Evolutionary conservation across 2,113 vertebrate genomes (phyloP).

Genomic region (Tetrax tetrax): DNA sequence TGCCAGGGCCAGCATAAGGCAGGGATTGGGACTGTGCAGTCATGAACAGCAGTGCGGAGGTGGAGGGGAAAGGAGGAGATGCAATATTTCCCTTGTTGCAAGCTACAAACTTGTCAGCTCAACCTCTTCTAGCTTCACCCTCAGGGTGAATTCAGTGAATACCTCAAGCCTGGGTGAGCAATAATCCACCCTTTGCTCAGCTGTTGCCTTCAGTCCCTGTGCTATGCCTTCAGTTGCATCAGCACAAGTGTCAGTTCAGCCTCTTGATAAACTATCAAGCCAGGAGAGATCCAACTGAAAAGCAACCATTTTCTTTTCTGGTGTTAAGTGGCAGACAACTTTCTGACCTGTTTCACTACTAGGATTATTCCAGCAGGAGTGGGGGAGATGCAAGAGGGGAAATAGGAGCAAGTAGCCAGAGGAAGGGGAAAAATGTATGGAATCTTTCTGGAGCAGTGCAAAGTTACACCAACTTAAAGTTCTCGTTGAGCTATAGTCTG

Average conservation of each 20-base stretch:
- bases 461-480: neutral
- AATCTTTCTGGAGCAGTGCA: neutral
- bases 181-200: neutral
- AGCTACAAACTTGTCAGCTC: neutral
- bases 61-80: neutral
- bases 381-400: neutral
- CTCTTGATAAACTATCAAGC: neutral
- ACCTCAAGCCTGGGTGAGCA: neutral
- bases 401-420: neutral
- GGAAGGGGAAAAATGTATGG: neutral
- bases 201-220: neutral
- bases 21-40: neutral
- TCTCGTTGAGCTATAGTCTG: neutral
- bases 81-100: neutral
- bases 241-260: neutral
- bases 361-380: neutral
- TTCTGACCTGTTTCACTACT: neutral
- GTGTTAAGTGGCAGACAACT: neutral
- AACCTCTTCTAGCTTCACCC: neutral
- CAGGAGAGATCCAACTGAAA: neutral
- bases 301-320: neutral
- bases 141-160: neutral
- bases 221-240: neutral
- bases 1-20: neutral
- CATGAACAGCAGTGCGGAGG: neutral